A percentile compares a stretch with the other conserved stretches of the same genome.
Conservation (phyloP, 2,888 invertebrate genomes). For the Latrodectus hesperus region DNA sequence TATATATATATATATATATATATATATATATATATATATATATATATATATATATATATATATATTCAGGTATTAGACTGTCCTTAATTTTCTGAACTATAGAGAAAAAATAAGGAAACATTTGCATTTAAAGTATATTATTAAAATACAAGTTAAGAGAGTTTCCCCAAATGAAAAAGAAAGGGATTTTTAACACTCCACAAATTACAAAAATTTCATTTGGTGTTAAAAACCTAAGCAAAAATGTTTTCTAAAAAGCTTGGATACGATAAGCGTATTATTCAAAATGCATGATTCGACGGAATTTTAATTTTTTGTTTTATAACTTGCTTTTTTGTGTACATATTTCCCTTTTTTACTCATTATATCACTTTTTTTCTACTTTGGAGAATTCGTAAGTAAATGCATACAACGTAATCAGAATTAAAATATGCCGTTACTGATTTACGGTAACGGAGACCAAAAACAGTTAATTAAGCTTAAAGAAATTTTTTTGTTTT, state of each 20-base stretch:
- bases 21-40: too few relatives aligned
- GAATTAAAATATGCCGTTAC: slow-evolving; percentile 68
- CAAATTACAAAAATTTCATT: slow-evolving; percentile 67
- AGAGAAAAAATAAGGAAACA: background rate
- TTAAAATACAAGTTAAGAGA: too few relatives aligned
- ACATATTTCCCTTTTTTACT: slow-evolving; percentile 12
- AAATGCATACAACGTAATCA: slow-evolving; percentile 64
- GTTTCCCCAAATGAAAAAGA: background rate
- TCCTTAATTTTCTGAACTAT: background rate
- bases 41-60: too few relatives aligned
- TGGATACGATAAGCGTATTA: slow-evolving; percentile 62
- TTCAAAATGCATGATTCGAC: slow-evolving; percentile 56
- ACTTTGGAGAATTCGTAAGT: slow-evolving; percentile 32
- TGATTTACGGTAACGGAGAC: slow-evolving; percentile 65
- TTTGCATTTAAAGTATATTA: too few relatives aligned
- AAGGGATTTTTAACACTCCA: slow-evolving; percentile 1
- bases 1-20: too few relatives aligned
- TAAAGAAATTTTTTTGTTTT: slow-evolving; percentile 34
- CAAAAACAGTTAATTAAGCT: slow-evolving; percentile 68
- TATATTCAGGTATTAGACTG: too few relatives aligned
- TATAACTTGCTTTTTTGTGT: background rate
- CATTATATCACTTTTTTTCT: slow-evolving; percentile 8
- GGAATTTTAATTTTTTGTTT: slow-evolving; percentile 22
- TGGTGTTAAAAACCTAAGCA: slow-evolving; percentile 60
- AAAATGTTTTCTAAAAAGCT: slow-evolving; percentile 55